phyloP scores from a whole-genome alignment of 2,797 vertebrate species.

The Pelochelys cantorii region DNA sequence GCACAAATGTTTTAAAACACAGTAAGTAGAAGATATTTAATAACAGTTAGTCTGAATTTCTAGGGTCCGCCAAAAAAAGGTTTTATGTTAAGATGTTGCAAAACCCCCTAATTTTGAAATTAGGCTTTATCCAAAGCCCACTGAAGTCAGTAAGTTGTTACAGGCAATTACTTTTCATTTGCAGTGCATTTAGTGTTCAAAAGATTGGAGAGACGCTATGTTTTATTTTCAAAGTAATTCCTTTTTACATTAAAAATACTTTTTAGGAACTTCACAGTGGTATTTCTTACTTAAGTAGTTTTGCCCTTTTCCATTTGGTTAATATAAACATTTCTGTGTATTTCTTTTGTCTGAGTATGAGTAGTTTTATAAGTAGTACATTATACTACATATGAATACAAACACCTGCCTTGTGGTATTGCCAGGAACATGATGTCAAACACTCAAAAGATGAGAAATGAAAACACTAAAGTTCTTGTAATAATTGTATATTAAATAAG shows the following conservation, averaged over 20 bases:
- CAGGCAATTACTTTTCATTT: slow-evolving; percentile 34
- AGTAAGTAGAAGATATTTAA: slow-evolving; percentile 29
- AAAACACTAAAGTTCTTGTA: slow-evolving; percentile 24
- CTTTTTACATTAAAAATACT: slow-evolving; percentile 38
- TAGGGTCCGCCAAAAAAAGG: slow-evolving; percentile 38
- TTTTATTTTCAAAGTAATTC: background rate
- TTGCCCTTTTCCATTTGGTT: slow-evolving; percentile 54
- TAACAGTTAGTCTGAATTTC: background rate
- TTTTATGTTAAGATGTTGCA: slow-evolving; percentile 50
- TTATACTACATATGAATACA: slow-evolving; percentile 6
- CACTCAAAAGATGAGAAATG: background rate
- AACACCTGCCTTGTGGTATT: slow-evolving; percentile 30
- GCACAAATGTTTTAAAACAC: slow-evolving; percentile 53
- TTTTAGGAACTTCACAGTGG: slow-evolving; percentile 36
- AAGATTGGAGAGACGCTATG: background rate
- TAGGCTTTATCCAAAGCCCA: slow-evolving; percentile 12
- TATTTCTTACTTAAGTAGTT: slow-evolving; percentile 23
- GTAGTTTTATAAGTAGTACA: background rate
- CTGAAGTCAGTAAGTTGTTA: slow-evolving; percentile 40
- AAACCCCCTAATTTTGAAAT: background rate
- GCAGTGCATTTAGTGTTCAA: slow-evolving; percentile 22
- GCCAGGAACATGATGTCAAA: background rate
- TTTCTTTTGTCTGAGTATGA: background rate
- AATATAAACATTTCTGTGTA: background rate
- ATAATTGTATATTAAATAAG: slow-evolving; percentile 5